A percentile compares a stretch with the other conserved stretches of the same genome.
phyloP scores from a whole-genome alignment of 2,888 invertebrate genomes.

The Salticus scenicus region DNA sequence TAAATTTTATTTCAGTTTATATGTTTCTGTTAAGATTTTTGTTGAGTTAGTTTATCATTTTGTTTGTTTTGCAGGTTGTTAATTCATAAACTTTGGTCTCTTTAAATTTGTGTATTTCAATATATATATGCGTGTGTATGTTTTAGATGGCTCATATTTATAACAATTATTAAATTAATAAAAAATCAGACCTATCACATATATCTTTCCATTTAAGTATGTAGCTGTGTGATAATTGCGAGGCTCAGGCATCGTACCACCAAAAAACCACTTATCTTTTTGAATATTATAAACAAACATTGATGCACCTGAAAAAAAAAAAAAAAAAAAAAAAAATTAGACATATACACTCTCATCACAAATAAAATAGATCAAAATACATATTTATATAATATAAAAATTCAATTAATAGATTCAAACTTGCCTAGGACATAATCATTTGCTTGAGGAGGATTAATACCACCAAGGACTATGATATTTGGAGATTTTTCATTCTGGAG shows the following conservation, averaged over 20 bases:
- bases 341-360: too few relatives aligned
- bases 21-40: too few relatives aligned
- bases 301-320: constrained; percentile 22
- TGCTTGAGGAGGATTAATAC: constrained; percentile 45
- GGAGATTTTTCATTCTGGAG: constrained; percentile 44
- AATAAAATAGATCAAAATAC: too few relatives aligned
- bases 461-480: constrained; percentile 42
- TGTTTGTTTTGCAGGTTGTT: too few relatives aligned
- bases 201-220: constrained; percentile 56
- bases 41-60: too few relatives aligned
- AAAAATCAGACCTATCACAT: constrained; percentile 36
- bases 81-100: too few relatives aligned
- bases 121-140: too few relatives aligned
- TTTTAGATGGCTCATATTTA: too few relatives aligned
- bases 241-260: constrained; percentile 55
- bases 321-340: not conserved
- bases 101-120: too few relatives aligned
- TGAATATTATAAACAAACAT: constrained; percentile 56
- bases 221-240: constrained; percentile 50
- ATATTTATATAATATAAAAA: not conserved
- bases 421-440: constrained; percentile 48
- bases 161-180: not conserved
- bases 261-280: constrained; percentile 51
- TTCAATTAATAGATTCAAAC: not conserved
- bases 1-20: too few relatives aligned